Evolutionary conservation across 2,888 invertebrate genomes (phyloP).

Genomic region (Drosophila heteroneura): DNA sequence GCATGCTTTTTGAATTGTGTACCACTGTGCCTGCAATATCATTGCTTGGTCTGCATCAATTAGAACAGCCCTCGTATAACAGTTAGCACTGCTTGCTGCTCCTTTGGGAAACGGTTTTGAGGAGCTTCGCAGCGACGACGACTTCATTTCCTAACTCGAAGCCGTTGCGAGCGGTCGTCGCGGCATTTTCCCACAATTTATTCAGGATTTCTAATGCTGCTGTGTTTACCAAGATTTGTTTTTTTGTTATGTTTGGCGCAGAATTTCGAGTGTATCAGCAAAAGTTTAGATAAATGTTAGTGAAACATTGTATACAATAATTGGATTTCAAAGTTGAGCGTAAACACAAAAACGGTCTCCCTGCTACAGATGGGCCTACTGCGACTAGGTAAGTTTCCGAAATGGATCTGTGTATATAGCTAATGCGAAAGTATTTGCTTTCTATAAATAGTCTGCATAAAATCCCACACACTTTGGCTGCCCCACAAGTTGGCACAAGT

Average conservation of each 20-base stretch:
- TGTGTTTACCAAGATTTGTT: background rate
- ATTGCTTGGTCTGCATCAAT: background rate
- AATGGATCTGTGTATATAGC: background rate
- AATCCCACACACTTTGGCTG: conserved; percentile 3
- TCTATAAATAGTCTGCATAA: conserved; percentile 20
- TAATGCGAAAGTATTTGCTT: conserved; percentile 6
- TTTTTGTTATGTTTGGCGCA: conserved; percentile 31
- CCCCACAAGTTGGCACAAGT: conserved; percentile 1
- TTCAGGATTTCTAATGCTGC: background rate
- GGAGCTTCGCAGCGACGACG: conserved; percentile 3
- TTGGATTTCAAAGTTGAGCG: conserved; percentile 11
- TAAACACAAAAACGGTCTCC: conserved; percentile 11
- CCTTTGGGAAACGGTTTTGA: conserved; percentile 4
- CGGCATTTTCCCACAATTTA: conserved; percentile 1
- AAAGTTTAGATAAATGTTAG: conserved; percentile 5
- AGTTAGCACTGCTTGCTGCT: conserved; percentile 46
- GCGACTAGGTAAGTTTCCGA: conserved; percentile 24
- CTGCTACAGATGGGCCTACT: conserved; percentile 20
- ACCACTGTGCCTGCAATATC: conserved; percentile 10
- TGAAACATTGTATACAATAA: conserved; percentile 7
- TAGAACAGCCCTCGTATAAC: conserved; percentile 32
- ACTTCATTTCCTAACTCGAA: conserved; percentile 47
- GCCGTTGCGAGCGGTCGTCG: conserved; percentile 50
- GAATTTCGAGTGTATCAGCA: conserved; percentile 14
- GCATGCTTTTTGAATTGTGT: background rate